Base-by-base conservation (phyloP, 2,888 invertebrate species). In the Cheilosia soror region DNA sequence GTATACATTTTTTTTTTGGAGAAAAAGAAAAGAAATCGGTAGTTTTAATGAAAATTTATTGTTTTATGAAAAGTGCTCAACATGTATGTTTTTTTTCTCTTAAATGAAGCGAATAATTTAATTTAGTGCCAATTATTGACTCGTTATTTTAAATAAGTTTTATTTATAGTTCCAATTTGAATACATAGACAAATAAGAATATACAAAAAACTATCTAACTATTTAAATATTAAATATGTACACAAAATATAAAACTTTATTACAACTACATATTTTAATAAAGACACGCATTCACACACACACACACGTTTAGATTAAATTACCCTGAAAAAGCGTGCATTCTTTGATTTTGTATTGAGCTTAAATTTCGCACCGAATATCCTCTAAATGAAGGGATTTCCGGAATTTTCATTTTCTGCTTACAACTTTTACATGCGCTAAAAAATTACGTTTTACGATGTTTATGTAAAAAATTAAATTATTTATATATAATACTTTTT, bases 361-460 rank as follows among this genome's bases (percentile, higher is more conserved):
- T 90, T 89, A 90, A 90, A 90, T 91, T 91, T 87, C 90, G 90
- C 89, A 91, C 90, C 88, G 91, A 91, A 90, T 90, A 90, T 90
- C 92, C 91, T 89, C 90, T 89, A 90, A 90, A 92, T 89, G 91
- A 89, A 87, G 92, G 92, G 88, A 92, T 92, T 90, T 91, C 91
- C 90, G 90, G 90, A 89, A 92, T 90, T 90, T 90, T 90, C 89
- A 90, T 89, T 89, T 90, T 91, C 90, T 89, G 90, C 89, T 89
- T 90, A 89, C 91, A 91, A 91, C 89, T 91, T 90, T 91, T 91
- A 89, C 91, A 92, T 91, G 92, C 91, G 90, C 92, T 92, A 90
- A 87, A 87, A 51, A 88, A 88, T 87, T 83, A 85, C 76, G 63
- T 73, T 82, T 81, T 60, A 73, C 68, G 42, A 58, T 47, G 80